Evolutionary conservation across 2,113 vertebrate species (phyloP), one percentile per base, ranked within the genome.

Genomic region (Lampris incognitus): DNA sequence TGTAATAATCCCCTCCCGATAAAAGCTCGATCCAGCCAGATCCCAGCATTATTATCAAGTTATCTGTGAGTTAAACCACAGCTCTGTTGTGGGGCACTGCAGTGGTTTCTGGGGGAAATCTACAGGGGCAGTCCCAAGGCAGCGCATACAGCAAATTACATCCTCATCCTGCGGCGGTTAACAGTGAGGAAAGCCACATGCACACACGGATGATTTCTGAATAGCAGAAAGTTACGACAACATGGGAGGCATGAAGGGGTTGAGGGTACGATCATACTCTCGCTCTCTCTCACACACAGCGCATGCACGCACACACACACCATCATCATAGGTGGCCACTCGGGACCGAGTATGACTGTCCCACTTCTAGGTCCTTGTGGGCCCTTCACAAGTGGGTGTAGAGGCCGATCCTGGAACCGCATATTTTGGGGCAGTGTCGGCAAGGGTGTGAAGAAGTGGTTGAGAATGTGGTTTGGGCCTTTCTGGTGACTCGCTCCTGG

Each of bases 11-110:
- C 78, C 52, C 38, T 39, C 24, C 62, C 52, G 49, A 54, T 56
- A 46, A 79, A 46, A 6, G 10, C n/a, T 56, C 24, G 24, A 24
- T 24, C 24, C 24, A 24, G 24, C 24, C 24, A 24, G 24, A 11
- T 62, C 59, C 13, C 0, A 4, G 8, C 24, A 2, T 71, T 67
- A 66, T 49, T 42, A 70, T 41, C 38, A 11, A n/a, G 54, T 82
- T 44, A 72, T 79, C 60, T 57, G 38, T 59, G 68, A 74, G 59
- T 75, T 76, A 51, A 86, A 64, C 42, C 38, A 54, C 61, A 64
- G 76, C 69, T 58, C 78, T 8, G 48, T 36, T n/a, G 41, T 2
- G 24, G 6, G 39, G 52, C 1, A 40, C 48, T 0, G 9, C 65
- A 50, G 66, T 58, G 62, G 59, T 9, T n/a, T 56, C 6, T 1